A percentile compares a stretch with the other conserved stretches of the same genome.
Conservation (phyloP, 1,140 invertebrate genomes). For the Nymphalis io region DNA sequence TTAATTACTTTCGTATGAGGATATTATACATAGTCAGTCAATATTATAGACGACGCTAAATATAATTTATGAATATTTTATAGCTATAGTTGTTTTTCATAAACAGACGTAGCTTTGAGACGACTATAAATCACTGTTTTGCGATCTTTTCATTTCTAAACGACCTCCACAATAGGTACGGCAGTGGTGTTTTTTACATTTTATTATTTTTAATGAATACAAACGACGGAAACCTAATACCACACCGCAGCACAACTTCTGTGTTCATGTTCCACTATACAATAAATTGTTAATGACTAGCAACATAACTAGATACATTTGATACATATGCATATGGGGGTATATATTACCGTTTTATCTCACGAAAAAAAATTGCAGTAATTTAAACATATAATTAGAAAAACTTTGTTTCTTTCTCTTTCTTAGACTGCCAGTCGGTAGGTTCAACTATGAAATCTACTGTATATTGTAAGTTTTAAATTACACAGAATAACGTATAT, state of each 20-base stretch:
- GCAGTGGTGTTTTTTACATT: constrained; percentile 40
- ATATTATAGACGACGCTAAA: not conserved
- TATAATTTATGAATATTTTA: constrained; percentile 1
- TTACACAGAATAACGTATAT: no score
- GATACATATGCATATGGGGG: no score
- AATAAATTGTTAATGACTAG: not conserved
- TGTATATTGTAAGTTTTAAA: no score
- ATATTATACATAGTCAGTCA: constrained; percentile 1
- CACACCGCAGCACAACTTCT: constrained; percentile 22
- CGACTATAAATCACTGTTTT: constrained; percentile 17
- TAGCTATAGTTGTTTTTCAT: not conserved
- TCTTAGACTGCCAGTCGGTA: no score
- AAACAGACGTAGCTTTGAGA: not conserved
- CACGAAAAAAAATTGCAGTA: no score
- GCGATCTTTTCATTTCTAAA: constrained; percentile 18
- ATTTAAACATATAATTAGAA: no score
- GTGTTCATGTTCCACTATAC: constrained; percentile 13
- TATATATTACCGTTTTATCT: no score
- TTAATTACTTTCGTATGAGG: constrained; percentile 26
- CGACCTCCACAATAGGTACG: constrained; percentile 25
- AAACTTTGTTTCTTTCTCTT: no score
- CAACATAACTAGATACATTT: no score
- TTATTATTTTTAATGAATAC: constrained; percentile 44
- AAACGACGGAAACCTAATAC: constrained; percentile 38
- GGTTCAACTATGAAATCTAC: no score